These are phyloP conservation scores for Drosophila paranaensis DNA, from an alignment of 2,888 invertebrate species.

Conservation along the genomic window DNA sequence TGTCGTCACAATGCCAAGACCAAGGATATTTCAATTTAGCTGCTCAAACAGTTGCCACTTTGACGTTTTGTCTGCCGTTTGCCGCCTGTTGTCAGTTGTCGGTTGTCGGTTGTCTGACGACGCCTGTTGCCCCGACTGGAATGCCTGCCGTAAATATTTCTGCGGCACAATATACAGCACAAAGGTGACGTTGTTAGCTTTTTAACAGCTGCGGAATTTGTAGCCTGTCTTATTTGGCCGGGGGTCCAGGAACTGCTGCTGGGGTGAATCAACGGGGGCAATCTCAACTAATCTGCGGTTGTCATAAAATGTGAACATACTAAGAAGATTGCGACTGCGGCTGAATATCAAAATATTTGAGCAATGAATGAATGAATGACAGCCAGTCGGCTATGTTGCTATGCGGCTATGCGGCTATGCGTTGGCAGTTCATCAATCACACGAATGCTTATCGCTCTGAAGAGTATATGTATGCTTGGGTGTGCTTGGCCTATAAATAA, in stretches of 20 bases:
- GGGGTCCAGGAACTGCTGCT: background rate
- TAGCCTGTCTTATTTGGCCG: slow-evolving; percentile 62
- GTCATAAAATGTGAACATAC: slow-evolving; percentile 65
- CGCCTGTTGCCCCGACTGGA: slow-evolving; percentile 60
- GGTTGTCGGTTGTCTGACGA: slow-evolving; percentile 30
- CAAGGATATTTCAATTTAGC: slow-evolving; percentile 78
- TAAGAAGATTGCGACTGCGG: slow-evolving; percentile 22
- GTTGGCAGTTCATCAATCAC: slow-evolving; percentile 72
- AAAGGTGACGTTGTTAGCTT: slow-evolving; percentile 77
- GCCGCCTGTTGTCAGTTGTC: slow-evolving; percentile 16
- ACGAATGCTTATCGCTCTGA: slow-evolving; percentile 64
- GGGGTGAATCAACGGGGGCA: slow-evolving; percentile 27
- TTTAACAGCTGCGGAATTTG: slow-evolving; percentile 78
- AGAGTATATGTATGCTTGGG: slow-evolving; percentile 19
- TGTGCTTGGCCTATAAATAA: slow-evolving; percentile 54
- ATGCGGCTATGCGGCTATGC: slow-evolving; percentile 20
- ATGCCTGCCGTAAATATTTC: slow-evolving; percentile 76
- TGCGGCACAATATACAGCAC: slow-evolving; percentile 60
- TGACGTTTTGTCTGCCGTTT: slow-evolving; percentile 66
- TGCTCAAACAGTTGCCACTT: slow-evolving; percentile 77
- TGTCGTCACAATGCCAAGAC: slow-evolving; percentile 71
- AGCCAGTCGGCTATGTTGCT: slow-evolving; percentile 16
- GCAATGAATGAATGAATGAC: slow-evolving; percentile 55
- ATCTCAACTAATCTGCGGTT: slow-evolving; percentile 76
- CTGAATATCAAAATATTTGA: slow-evolving; percentile 63